These are phyloP conservation scores for Antidorcas marsupialis DNA, from an alignment of 2,113 vertebrate species.

Conservation along the genomic window DNA sequence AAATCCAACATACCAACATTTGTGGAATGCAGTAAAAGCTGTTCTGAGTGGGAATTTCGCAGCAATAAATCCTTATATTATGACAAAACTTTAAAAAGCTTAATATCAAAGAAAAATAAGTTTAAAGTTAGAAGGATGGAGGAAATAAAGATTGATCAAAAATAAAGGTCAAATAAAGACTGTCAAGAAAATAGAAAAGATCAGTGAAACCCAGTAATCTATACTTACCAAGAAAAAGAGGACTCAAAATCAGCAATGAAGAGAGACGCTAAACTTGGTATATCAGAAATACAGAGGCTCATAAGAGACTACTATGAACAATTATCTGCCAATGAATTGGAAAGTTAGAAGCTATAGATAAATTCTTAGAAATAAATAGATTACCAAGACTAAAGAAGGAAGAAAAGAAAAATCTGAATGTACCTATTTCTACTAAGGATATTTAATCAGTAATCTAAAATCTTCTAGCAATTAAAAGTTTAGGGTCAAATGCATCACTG, in stretches of 20 bases:
- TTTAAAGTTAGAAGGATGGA: neutral
- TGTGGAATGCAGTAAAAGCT: neutral
- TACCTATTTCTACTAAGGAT: neutral
- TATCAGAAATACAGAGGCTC: neutral
- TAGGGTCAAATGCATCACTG: neutral
- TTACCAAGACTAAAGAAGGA: neutral
- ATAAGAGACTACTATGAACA: neutral
- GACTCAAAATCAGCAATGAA: neutral
- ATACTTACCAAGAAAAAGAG: neutral
- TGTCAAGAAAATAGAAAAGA: neutral
- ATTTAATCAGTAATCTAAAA: neutral
- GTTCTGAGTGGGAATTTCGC: neutral
- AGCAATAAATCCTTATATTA: neutral
- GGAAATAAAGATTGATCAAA: neutral
- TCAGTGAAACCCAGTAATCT: neutral
- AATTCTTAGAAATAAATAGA: neutral
- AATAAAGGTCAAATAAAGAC: neutral
- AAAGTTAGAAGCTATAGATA: neutral
- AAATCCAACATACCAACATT: neutral
- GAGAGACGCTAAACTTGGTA: neutral
- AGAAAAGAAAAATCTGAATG: neutral
- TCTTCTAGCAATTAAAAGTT: neutral
- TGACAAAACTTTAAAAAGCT: neutral
- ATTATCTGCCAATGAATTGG: neutral
- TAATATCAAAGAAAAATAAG: neutral